Base-by-base conservation (phyloP, 2,113 vertebrate genomes). In the Australoheros scitulus region DNA sequence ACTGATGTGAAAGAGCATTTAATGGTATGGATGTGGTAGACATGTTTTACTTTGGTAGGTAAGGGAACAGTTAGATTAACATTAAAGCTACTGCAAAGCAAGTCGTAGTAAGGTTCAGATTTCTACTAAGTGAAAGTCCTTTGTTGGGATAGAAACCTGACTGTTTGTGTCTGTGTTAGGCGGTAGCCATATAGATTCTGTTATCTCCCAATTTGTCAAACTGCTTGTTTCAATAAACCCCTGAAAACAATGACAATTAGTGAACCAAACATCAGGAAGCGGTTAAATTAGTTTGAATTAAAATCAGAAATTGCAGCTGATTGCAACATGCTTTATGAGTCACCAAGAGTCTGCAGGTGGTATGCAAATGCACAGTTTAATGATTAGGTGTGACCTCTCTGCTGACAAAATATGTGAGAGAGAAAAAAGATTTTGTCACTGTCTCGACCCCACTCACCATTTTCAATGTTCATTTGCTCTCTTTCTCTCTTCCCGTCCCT, bases 331-430 rank as follows among this genome's bases (percentile, higher is more conserved):
- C 60, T 57, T 24, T 22, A 43, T 6, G 77, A 24, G 32, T 22
- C 50, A 20, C 26, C 5, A 11, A 57, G 59, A 70, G 18, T 50
- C 9, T 20, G 10, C 24, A 11, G 14, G 29, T n/a, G 26, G 17
- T 82, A 55, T 58, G 76, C 63, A 80, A 70, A 83, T 81, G 26
- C 72, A 65, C 22, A 29, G 20, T 84, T 83, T 61, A 83, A 75
- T 76, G 83, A 64, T 26, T 61, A 20, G 52, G 6, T 64, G 26
- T 79, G 79, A 84, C 76, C 79, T 82, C 59, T 2, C 2, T 18
- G 13, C 77, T 58, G 56, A 76, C 36, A 58, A 41, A n/a, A 57
- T 79, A 70, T 80, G 43, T 78, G 78, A 80, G 61, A 29, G 65
- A 32, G 63, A 57, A 79, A 47, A 61, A 18, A 77, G 22, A 15